These are phyloP conservation scores for Archivesica marissinica DNA, from an alignment of 1,140 invertebrate species.

Conservation along the genomic window DNA sequence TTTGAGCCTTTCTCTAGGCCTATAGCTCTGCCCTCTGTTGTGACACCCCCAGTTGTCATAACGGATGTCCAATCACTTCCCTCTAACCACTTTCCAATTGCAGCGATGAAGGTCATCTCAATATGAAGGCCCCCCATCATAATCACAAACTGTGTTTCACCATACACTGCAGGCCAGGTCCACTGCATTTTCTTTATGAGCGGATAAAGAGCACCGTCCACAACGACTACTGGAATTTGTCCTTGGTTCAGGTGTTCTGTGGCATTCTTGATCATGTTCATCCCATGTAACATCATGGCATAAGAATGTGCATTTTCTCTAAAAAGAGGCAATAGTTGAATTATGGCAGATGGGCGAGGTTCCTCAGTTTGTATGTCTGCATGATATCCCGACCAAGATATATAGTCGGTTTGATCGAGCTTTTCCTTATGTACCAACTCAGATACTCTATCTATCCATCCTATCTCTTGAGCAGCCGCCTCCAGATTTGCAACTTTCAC, in stretches of 20 bases:
- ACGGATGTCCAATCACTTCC: conserved; percentile 67
- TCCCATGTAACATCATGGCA: conserved; percentile 65
- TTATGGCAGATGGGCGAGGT: no score
- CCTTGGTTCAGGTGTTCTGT: conserved; percentile 66
- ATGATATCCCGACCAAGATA: no score
- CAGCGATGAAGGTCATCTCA: conserved; percentile 33
- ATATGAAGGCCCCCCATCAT: conserved; percentile 59
- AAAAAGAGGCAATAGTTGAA: no score
- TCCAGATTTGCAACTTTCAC: no score
- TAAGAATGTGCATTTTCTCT: no score
- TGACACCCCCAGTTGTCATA: conserved; percentile 28
- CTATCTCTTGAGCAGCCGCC: no score
- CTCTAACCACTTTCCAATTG: conserved; percentile 62
- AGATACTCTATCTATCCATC: no score
- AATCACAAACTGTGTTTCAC: conserved; percentile 63
- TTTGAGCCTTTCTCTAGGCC: conserved; percentile 60
- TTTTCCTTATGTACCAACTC: no score
- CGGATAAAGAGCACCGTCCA: conserved; percentile 68
- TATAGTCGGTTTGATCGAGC: no score
- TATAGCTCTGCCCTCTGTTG: conserved; percentile 59
- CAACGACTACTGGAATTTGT: conserved; percentile 62
- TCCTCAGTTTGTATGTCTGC: no score
- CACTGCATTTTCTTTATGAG: conserved; percentile 67
- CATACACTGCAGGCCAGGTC: conserved; percentile 64
- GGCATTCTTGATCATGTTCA: conserved; percentile 64